phyloP scores from a whole-genome alignment of 35 echinoderm and acorn worm species.

The Antedon bifida region DNA sequence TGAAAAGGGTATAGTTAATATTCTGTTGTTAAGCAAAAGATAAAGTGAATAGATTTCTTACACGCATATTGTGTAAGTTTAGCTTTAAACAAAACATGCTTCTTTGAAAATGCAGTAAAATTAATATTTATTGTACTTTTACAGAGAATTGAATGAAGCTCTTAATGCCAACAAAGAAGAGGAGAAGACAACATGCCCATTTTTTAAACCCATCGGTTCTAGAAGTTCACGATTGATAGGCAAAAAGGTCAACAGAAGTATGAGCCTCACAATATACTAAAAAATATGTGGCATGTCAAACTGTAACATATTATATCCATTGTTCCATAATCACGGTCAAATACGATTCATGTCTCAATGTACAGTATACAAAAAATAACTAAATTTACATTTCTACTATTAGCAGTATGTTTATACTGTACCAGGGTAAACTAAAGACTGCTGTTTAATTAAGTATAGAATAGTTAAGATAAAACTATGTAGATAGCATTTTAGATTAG shows the following conservation, averaged over 20 bases:
- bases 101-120: too few relatives aligned
- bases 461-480: not conserved
- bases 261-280: conserved; percentile 90
- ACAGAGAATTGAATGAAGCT: conserved; percentile 60
- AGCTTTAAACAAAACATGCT: too few relatives aligned
- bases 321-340: not conserved
- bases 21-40: too few relatives aligned
- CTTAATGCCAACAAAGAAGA: conserved; percentile 31
- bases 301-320: not conserved
- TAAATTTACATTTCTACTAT: too few relatives aligned
- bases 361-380: too few relatives aligned
- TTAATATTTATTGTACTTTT: not conserved
- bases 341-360: not conserved
- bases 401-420: too few relatives aligned
- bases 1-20: too few relatives aligned
- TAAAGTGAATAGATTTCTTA: too few relatives aligned
- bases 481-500: not conserved
- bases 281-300: not conserved
- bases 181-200: conserved; percentile 2
- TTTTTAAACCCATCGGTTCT: conserved; percentile 3
- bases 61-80: too few relatives aligned
- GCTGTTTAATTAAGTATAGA: not conserved
- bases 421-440: too few relatives aligned
- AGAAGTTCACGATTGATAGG: conserved; percentile 22
- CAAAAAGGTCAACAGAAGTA: conserved; percentile 90